Evolutionary conservation across 1,140 invertebrate genomes (phyloP).

Genomic region (Drosophila ananassae): DNA sequence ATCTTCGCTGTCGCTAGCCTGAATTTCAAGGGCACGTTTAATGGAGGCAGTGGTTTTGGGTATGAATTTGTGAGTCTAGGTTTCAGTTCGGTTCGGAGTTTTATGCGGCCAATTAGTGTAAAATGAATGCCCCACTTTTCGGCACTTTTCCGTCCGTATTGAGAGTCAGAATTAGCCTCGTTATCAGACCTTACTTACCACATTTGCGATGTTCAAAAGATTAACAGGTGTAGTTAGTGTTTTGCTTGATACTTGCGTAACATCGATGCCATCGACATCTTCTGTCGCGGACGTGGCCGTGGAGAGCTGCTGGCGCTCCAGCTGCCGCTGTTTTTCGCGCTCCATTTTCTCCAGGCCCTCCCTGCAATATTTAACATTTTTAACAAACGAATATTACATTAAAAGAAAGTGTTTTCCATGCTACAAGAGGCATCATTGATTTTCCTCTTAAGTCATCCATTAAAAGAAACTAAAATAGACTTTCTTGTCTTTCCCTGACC

Average conservation of each 20-base stretch:
- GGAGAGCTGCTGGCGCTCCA: slow-evolving; percentile 90
- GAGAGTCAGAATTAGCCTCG: slow-evolving; percentile 29
- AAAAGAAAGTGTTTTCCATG: too few relatives aligned
- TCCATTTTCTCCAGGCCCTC: slow-evolving; percentile 97
- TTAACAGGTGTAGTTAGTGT: slow-evolving; percentile 78
- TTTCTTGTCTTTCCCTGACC: slow-evolving; percentile 27
- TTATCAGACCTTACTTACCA: slow-evolving; percentile 67
- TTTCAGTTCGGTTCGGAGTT: slow-evolving; percentile 26
- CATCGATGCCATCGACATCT: slow-evolving; percentile 34
- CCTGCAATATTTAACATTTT: slow-evolving; percentile 27
- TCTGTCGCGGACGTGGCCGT: slow-evolving; percentile 75
- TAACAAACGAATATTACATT: too few relatives aligned
- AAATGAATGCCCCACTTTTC: not conserved
- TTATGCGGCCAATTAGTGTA: slow-evolving; percentile 35
- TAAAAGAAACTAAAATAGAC: too few relatives aligned
- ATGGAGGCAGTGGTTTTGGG: slow-evolving; percentile 8
- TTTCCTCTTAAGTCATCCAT: too few relatives aligned
- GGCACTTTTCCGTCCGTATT: slow-evolving; percentile 31
- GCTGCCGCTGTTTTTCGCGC: slow-evolving; percentile 94
- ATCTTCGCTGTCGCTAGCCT: slow-evolving; percentile 80
- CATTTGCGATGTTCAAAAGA: slow-evolving; percentile 68
- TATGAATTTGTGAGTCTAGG: slow-evolving; percentile 9
- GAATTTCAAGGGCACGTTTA: slow-evolving; percentile 76
- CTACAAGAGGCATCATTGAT: too few relatives aligned
- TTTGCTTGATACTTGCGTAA: slow-evolving; percentile 81